phyloP scores from a whole-genome alignment of 2,113 vertebrate species.

The Alethe castanea region DNA sequence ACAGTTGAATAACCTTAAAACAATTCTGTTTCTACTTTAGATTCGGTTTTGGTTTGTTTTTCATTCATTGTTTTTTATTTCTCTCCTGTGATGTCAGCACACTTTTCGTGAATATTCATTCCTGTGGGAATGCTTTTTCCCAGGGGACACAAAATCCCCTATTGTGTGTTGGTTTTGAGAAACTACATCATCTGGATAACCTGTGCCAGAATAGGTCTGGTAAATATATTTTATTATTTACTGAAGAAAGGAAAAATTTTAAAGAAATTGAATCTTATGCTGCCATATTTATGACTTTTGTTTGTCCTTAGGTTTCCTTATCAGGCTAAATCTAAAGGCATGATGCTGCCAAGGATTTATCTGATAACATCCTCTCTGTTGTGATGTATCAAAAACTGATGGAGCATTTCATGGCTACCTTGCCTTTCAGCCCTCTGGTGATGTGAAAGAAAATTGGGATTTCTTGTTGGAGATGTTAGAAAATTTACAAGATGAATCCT shows the following conservation, averaged over 20 bases:
- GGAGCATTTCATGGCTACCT: neutral
- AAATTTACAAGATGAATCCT: neutral
- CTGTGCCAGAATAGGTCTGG: neutral
- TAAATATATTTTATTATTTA: neutral
- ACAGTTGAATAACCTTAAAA: neutral
- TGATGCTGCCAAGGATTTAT: rapidly evolving
- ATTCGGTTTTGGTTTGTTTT: neutral
- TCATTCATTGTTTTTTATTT: neutral
- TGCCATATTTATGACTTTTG: neutral
- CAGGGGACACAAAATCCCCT: neutral
- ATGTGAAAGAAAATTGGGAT: neutral
- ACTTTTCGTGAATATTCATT: neutral
- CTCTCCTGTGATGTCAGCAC: neutral
- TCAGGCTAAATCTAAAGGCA: neutral
- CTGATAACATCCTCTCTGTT: neutral
- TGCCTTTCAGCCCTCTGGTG: neutral
- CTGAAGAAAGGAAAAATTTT: neutral
- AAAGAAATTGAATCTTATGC: neutral
- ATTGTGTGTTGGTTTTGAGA: neutral
- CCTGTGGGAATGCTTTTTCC: neutral
- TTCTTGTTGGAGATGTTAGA: neutral
- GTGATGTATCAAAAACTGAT: neutral
- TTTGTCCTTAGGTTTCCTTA: neutral
- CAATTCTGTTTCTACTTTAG: neutral
- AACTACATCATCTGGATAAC: neutral